Evolutionary conservation across 2,797 vertebrate species (phyloP), one percentile per base, ranked within the genome.

Genomic region (Paguma larvata): DNA sequence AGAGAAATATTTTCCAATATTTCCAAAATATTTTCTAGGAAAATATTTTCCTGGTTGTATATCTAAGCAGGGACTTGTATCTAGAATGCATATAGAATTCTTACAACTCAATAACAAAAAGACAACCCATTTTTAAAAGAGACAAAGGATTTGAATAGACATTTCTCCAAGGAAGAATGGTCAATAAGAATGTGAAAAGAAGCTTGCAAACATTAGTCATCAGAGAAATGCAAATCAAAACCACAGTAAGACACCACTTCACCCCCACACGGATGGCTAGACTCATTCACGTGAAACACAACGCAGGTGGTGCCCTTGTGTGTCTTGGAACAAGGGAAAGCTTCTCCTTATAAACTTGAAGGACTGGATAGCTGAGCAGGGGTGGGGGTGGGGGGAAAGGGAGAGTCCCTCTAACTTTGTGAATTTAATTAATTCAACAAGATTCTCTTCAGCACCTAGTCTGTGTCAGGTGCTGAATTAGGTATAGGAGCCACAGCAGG

Each of bases 371-470:
- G 62, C 48, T 38, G 30, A 62, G 4, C 25, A 53, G 38, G 0
- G 16, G 15, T 25, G 13, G 44, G 0, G 19, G 6, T 3, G 7
- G 1, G 27, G 13, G 34, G 0, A 15, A 9, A 3, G 7, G 1
- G 27, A 44, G 13, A 2, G 10, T 23, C 16, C 11, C 51, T 85
- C 75, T 51, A 72, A 38, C 9, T 10, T 15, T 62, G 34, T 79
- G 73, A 51, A 46, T 68, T 82, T 72, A 10, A 78, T 34, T 70
- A 85, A 92, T 67, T 51, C 79, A 78, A 19, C 6, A 67, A 51
- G 48, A 90, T 68, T 92, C 67, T 73, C 53, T 73, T 78, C 83
- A 63, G 34, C 7, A 53, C 46, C 62, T 79, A 5, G 25, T 78
- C 16, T 62, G 44, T n/a, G 15, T 18, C 51, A 5, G 16, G 16